A percentile compares a stretch with the other conserved stretches of the same genome.
Conservation (phyloP, 2,888 invertebrate genomes). For the Homarus gammarus region DNA sequence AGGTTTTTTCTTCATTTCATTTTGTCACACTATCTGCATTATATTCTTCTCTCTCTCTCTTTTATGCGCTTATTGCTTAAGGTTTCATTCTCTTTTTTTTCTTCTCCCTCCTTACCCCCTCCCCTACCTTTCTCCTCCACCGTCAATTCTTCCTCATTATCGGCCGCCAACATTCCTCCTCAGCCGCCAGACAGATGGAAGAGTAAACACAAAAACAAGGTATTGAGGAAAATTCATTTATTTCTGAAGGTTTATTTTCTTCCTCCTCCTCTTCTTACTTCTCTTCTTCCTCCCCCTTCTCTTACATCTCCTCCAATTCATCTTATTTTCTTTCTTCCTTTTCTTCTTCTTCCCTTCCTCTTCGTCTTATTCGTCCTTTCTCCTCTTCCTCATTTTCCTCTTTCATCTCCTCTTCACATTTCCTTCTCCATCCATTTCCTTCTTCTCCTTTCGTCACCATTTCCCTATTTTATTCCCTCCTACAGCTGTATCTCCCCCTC, state of each 20-base stretch:
- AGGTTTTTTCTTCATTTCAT: not conserved
- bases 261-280: no score
- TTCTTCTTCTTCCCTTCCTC: not conserved
- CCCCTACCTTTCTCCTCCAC: not conserved
- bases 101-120: not conserved
- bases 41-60: slow-evolving; percentile 15
- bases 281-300: slow-evolving; percentile 3
- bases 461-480: not conserved
- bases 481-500: not conserved
- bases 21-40: no score
- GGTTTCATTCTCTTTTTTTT: not conserved
- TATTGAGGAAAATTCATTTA: not conserved
- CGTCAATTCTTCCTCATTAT: not conserved
- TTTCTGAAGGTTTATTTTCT: no score
- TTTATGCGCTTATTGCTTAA: no score
- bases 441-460: no score
- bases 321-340: not conserved
- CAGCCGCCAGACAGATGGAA: no score
- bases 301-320: not conserved
- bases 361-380: not conserved
- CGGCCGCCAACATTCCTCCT: not conserved
- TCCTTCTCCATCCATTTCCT: not conserved
- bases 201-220: no score
- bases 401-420: not conserved
- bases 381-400: not conserved